These are phyloP conservation scores for Blastomussa wellsi DNA, from an alignment of 92 coral and sea anemone species.

Conservation along the genomic window DNA sequence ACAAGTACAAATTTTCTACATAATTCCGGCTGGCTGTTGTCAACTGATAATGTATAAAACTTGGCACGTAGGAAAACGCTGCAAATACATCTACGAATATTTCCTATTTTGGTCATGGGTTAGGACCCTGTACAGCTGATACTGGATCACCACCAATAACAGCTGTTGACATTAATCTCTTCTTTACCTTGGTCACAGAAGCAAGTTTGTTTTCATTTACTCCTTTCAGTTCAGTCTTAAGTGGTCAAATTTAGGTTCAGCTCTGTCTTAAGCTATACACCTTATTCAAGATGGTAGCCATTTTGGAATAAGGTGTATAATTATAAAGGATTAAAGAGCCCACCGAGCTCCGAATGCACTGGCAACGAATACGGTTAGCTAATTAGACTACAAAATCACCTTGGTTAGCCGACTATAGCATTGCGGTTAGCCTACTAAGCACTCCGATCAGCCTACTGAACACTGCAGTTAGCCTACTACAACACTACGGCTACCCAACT, in stretches of 20 bases:
- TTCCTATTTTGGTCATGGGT: not conserved
- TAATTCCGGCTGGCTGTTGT: not conserved
- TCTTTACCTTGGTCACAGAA: not conserved
- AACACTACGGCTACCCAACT: too few species aligned
- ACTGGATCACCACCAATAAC: not conserved
- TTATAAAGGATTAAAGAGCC: too few species aligned
- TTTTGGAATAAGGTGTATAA: too few species aligned
- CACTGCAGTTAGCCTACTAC: too few species aligned
- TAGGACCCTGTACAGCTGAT: not conserved
- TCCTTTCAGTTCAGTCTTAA: not conserved
- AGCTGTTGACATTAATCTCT: not conserved
- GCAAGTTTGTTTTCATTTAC: not conserved
- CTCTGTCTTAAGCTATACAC: not conserved
- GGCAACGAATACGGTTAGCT: too few species aligned
- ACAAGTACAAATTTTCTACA: not conserved
- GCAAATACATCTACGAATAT: not conserved
- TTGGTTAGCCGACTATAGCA: too few species aligned
- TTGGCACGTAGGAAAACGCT: not conserved
- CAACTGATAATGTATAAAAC: not conserved
- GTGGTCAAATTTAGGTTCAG: not conserved
- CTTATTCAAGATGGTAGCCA: not conserved
- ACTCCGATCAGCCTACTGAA: too few species aligned
- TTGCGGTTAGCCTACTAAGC: too few species aligned
- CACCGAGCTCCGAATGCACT: too few species aligned
- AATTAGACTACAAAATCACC: too few species aligned